Conservation (phyloP, 2,888 invertebrate genomes). For the Pocota personata region DNA sequence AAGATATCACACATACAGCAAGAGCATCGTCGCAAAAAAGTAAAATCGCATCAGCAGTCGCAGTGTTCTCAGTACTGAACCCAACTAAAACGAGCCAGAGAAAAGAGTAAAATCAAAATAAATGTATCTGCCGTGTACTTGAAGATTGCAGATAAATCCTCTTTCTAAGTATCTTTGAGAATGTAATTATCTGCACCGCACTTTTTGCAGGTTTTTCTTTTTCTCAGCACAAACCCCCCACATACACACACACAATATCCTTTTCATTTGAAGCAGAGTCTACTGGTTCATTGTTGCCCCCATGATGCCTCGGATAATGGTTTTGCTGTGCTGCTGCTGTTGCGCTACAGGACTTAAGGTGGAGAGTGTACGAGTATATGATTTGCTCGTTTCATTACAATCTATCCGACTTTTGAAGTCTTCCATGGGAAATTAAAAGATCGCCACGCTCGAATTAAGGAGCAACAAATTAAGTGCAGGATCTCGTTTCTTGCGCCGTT, state of each 20-base stretch:
- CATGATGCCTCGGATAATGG: constrained; percentile 59
- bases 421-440: constrained; percentile 73
- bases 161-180: constrained; percentile 71
- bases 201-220: constrained; percentile 5
- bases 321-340: constrained; percentile 15
- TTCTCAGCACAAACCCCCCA: constrained; percentile 1
- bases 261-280: constrained; percentile 4
- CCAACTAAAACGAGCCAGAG: neutral
- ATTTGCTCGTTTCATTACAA: constrained; percentile 60
- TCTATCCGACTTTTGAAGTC: constrained; percentile 67
- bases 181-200: constrained; percentile 72
- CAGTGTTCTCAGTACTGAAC: neutral
- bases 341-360: constrained; percentile 6
- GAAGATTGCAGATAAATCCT: constrained; percentile 74
- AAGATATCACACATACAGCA: constrained; percentile 40
- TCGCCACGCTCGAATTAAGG: constrained; percentile 64
- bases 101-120: constrained; percentile 68
- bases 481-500: constrained; percentile 39
- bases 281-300: constrained; percentile 58
- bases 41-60: constrained; percentile 26
- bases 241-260: neutral
- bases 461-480: constrained; percentile 71
- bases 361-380: constrained; percentile 28
- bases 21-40: constrained; percentile 12
- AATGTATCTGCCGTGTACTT: constrained; percentile 72